phyloP scores from a whole-genome alignment of 37 sponge, comb jelly and placozoan genomes.

The Tethya wilhelma region DNA sequence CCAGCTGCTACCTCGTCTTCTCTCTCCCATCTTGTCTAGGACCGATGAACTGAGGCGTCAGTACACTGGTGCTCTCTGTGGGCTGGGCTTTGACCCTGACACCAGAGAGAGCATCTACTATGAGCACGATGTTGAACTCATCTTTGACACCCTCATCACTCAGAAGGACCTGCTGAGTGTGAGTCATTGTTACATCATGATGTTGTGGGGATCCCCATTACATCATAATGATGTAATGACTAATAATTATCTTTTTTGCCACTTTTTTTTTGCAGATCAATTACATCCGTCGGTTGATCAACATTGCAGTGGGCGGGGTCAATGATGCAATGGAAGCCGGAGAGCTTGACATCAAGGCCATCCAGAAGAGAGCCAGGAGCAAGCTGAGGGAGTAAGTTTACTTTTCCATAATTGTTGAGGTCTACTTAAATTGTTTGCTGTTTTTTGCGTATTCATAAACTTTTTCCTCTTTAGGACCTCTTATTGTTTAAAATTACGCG shows the following conservation, averaged over 20 bases:
- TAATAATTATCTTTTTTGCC: not conserved
- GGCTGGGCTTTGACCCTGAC: constrained; percentile 83
- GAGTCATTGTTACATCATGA: not conserved
- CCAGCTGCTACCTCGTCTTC: not conserved
- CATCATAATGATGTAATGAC: not conserved
- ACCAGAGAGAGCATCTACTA: constrained; percentile 66
- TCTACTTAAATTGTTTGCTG: no score
- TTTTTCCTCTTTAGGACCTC: not conserved
- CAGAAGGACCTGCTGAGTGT: constrained; percentile 73
- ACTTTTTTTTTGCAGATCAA: constrained; percentile 58
- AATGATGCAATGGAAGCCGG: constrained; percentile 48
- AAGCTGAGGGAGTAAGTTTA: constrained; percentile 42
- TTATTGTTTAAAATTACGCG: not conserved
- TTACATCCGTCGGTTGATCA: constrained; percentile 49
- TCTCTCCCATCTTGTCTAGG: constrained; percentile 17
- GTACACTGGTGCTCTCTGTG: constrained; percentile 89
- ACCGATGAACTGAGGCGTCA: constrained; percentile 69
- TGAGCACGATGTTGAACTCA: constrained; percentile 87
- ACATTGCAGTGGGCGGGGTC: constrained; percentile 41
- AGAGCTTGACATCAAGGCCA: constrained; percentile 13
- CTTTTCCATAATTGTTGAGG: not conserved
- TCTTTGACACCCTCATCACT: constrained; percentile 81
- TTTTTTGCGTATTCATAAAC: no score
- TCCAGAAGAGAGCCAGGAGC: constrained; percentile 56
- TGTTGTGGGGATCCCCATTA: constrained; percentile 9